Evolutionary conservation across 2,113 vertebrate species (phyloP).

Genomic region (Nanger granti): DNA sequence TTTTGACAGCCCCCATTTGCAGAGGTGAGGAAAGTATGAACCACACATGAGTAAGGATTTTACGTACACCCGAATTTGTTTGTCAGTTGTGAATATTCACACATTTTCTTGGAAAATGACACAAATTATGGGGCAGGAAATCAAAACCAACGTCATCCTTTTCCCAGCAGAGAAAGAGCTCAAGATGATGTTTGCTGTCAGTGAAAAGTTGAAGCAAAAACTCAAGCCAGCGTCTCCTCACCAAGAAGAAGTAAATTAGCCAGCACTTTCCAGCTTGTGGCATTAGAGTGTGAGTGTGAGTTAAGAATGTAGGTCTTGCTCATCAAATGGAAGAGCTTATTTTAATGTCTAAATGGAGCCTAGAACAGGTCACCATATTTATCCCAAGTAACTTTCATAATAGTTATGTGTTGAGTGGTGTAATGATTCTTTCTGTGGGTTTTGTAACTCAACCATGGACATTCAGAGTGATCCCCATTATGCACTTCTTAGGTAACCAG

Average conservation of each 20-base stretch:
- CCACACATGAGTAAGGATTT: conserved; percentile 66
- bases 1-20: conserved; percentile 78
- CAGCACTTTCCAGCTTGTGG: not conserved
- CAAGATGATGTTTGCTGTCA: not conserved
- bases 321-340: not conserved
- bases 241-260: not conserved
- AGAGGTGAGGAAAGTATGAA: conserved; percentile 72
- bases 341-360: not conserved
- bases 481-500: not conserved
- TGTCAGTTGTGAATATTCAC: conserved; percentile 59
- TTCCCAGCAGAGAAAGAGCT: not conserved
- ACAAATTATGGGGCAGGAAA: not conserved
- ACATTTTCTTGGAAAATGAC: not conserved
- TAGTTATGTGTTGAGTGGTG: not conserved
- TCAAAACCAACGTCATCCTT: not conserved
- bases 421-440: not conserved
- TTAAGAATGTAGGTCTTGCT: not conserved
- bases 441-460: not conserved
- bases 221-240: not conserved
- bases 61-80: conserved; percentile 49
- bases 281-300: not conserved
- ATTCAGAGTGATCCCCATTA: not conserved
- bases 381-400: not conserved
- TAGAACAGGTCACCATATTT: not conserved
- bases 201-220: not conserved